These are phyloP conservation scores for Aphis craccivora DNA, from an alignment of 1,140 invertebrate genomes.

Conservation along the genomic window DNA sequence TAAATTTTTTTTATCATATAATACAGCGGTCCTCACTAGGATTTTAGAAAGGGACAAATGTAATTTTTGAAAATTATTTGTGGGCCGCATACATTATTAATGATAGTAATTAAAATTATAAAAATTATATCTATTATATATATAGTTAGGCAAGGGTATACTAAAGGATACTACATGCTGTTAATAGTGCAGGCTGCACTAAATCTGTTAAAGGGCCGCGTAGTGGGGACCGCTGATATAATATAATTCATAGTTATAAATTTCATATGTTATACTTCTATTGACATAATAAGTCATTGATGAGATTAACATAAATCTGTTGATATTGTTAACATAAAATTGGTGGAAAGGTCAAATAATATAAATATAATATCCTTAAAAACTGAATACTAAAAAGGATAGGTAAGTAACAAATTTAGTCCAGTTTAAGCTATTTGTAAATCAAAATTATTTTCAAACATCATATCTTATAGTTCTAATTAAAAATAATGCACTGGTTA, in stretches of 20 bases:
- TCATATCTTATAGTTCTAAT: neutral
- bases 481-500: too few relatives aligned
- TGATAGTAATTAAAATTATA: too few relatives aligned
- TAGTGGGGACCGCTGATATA: too few relatives aligned
- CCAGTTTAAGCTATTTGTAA: neutral
- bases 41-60: too few relatives aligned
- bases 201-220: too few relatives aligned
- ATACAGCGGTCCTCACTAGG: too few relatives aligned
- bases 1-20: neutral
- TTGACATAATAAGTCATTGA: neutral
- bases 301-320: neutral
- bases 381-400: neutral
- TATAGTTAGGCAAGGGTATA: too few relatives aligned
- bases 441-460: neutral
- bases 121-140: too few relatives aligned
- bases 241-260: neutral
- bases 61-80: too few relatives aligned
- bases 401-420: neutral
- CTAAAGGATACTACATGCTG: too few relatives aligned
- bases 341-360: neutral
- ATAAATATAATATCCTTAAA: neutral
- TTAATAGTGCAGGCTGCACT: too few relatives aligned
- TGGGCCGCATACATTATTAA: too few relatives aligned
- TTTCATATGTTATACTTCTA: neutral
- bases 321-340: neutral